These are phyloP conservation scores for Upupa epops DNA, from an alignment of 2,113 vertebrate genomes.

Conservation along the genomic window DNA sequence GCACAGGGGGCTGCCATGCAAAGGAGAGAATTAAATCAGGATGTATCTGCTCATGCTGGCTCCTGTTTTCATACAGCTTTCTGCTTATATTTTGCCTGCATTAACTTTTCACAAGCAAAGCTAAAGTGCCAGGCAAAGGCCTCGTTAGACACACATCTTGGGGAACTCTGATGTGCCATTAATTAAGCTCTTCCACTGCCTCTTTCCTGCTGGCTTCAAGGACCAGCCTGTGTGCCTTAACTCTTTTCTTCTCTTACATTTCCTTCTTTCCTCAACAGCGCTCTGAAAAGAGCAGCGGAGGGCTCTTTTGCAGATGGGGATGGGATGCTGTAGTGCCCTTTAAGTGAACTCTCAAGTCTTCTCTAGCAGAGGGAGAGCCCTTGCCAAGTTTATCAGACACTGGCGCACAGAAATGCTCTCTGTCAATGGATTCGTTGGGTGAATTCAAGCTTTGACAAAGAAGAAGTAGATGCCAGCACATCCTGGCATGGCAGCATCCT, in stretches of 20 bases:
- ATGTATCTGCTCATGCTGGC: constrained; percentile 34
- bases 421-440: constrained; percentile 11
- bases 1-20: constrained; percentile 21
- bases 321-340: constrained; percentile 32
- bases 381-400: constrained; percentile 35
- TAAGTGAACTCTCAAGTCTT: constrained; percentile 43
- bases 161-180: constrained; percentile 46
- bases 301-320: neutral
- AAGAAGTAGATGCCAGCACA: neutral
- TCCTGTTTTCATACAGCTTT: constrained; percentile 42
- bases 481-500: neutral
- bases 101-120: constrained; percentile 14
- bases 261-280: neutral
- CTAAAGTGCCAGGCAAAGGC: constrained; percentile 4
- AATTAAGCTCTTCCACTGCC: constrained; percentile 54
- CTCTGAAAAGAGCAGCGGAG: constrained; percentile 10
- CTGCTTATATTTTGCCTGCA: constrained; percentile 17
- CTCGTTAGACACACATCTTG: constrained; percentile 43
- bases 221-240: constrained; percentile 2
- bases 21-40: constrained; percentile 67
- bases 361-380: neutral
- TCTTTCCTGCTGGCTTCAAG: constrained; percentile 52
- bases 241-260: constrained; percentile 48
- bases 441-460: constrained; percentile 31
- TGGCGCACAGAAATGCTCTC: neutral